Conservation (phyloP, 2,797 vertebrate genomes). For the Lepus oiostolus region DNA sequence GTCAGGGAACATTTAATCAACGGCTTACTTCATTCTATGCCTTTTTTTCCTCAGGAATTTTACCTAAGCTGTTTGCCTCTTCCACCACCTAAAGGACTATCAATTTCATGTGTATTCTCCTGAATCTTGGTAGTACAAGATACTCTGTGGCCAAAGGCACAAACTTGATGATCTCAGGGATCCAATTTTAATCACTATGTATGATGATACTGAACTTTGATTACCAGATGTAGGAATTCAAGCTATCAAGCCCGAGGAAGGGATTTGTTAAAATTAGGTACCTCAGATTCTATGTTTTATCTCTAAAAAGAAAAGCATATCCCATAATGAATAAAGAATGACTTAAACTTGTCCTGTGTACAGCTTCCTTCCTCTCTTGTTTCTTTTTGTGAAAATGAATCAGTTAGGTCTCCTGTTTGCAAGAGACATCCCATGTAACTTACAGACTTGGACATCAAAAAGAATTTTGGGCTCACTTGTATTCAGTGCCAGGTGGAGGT, state of each 20-base stretch:
- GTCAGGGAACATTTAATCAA: background rate
- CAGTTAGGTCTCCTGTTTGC: background rate
- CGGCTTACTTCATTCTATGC: background rate
- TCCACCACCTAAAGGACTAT: background rate
- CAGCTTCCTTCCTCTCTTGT: background rate
- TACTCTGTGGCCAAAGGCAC: constrained; percentile 21
- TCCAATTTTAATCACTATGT: background rate
- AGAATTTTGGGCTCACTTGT: background rate
- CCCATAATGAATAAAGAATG: constrained; percentile 67
- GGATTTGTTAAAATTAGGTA: background rate
- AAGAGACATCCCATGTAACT: background rate
- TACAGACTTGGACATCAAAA: background rate
- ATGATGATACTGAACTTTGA: background rate
- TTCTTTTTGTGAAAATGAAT: background rate
- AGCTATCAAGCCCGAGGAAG: background rate
- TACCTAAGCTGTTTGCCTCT: constrained; percentile 23
- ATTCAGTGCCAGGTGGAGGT: background rate
- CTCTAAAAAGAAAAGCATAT: constrained; percentile 1
- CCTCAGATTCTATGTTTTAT: background rate
- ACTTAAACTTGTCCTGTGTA: background rate
- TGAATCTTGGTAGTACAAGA: background rate
- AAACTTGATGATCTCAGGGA: constrained; percentile 76
- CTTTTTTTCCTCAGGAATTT: constrained; percentile 70
- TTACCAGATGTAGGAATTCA: background rate
- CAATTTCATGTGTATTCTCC: background rate